Conservation (phyloP, 2,797 vertebrate species). For the Pseudochromis fuscus region DNA sequence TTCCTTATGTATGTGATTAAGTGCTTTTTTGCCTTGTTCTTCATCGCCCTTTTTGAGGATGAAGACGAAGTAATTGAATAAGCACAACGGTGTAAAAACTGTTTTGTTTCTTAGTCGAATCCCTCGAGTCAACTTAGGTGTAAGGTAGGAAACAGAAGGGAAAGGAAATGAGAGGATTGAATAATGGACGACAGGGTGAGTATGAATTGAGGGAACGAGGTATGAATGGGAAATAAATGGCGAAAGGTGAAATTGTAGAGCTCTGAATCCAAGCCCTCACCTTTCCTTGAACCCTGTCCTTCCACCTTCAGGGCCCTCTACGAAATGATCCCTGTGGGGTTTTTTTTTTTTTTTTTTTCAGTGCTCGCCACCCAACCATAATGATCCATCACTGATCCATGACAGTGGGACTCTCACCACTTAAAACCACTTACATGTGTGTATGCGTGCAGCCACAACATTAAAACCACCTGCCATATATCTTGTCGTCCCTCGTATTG, state of each 20-base stretch:
- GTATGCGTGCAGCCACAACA: no score
- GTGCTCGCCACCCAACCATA: constrained; percentile 54
- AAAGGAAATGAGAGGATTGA: constrained; percentile 2
- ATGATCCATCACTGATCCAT: constrained; percentile 68
- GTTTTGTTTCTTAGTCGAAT: constrained; percentile 29
- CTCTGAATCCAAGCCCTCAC: constrained; percentile 48
- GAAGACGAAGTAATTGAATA: constrained; percentile 51
- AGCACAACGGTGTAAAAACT: constrained; percentile 15
- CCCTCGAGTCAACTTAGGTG: constrained; percentile 15
- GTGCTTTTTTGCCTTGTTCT: constrained; percentile 28
- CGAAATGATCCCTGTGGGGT: constrained; percentile 47
- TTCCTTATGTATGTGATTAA: constrained; percentile 39
- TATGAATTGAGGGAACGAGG: neutral
- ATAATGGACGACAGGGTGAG: constrained; percentile 10
- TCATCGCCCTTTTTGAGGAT: constrained; percentile 28
- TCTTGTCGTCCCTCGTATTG: no score
- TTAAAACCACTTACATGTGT: constrained; percentile 52
- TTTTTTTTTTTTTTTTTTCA: constrained; percentile 37
- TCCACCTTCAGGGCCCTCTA: constrained; percentile 49
- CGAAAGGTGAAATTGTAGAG: neutral
- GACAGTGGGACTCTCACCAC: constrained; percentile 60
- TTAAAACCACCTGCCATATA: no score
- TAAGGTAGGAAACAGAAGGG: neutral
- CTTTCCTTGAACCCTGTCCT: constrained; percentile 69
- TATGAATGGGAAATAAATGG: constrained; percentile 33